A percentile compares a stretch with the other conserved stretches of the same genome.
Evolutionary conservation across 2,888 invertebrate species (phyloP).

Genomic region (Chalcosyrphus nemorum): DNA sequence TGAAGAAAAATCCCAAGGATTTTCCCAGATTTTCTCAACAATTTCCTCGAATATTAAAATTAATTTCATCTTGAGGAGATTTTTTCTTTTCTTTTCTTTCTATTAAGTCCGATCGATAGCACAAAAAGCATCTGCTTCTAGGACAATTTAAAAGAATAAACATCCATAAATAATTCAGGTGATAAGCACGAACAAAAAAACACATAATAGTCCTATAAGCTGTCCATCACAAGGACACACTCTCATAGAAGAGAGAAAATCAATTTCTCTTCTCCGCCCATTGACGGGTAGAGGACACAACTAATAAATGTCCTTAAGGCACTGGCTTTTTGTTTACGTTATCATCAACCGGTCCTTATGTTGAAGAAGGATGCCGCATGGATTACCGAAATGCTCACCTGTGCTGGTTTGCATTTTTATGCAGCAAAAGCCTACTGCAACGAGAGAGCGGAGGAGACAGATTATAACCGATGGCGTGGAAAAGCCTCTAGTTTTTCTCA

Average conservation of each 20-base stretch:
- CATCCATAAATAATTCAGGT: slow-evolving; percentile 58
- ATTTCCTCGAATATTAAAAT: neutral
- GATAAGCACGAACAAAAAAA: slow-evolving; percentile 20
- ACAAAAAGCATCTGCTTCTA: slow-evolving; percentile 30
- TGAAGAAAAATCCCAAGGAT: neutral
- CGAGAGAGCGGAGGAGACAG: slow-evolving; percentile 20
- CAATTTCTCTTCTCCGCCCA: slow-evolving; percentile 2
- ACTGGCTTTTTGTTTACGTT: slow-evolving; percentile 15
- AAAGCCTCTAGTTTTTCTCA: slow-evolving; percentile 17
- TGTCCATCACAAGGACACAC: slow-evolving; percentile 5
- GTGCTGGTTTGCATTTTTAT: slow-evolving; percentile 47
- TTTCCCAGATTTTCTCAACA: neutral
- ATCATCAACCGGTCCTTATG: neutral
- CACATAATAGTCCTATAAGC: neutral
- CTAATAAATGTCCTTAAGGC: slow-evolving; percentile 55
- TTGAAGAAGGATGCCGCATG: neutral
- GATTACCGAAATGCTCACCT: slow-evolving; percentile 14
- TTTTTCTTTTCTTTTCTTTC: too few relatives aligned
- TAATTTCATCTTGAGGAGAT: neutral
- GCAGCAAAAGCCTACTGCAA: slow-evolving; percentile 39
- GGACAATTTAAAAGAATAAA: slow-evolving; percentile 34
- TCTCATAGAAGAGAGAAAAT: slow-evolving; percentile 17
- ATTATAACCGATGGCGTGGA: slow-evolving; percentile 48
- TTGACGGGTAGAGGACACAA: slow-evolving; percentile 50
- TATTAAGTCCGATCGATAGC: neutral